Evolutionary conservation across 2,888 invertebrate genomes (phyloP).

Genomic region (Meta bourneti): DNA sequence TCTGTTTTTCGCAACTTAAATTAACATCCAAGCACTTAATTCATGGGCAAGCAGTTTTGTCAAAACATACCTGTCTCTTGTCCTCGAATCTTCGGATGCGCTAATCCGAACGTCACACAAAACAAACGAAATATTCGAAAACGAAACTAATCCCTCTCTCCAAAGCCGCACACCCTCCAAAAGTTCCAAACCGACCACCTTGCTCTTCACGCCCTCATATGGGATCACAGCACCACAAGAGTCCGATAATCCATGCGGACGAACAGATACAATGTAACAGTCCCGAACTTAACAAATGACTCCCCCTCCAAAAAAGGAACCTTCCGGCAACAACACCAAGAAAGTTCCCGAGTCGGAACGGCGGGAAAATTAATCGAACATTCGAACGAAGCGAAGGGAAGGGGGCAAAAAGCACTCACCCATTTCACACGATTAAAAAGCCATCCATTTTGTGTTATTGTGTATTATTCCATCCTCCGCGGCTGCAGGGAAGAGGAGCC

Average conservation of each 20-base stretch:
- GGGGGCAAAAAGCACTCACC: slow-evolving; percentile 17
- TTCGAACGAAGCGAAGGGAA: background rate
- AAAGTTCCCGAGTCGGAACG: background rate
- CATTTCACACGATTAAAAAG: slow-evolving; percentile 37
- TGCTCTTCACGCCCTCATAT: no score
- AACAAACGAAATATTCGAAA: background rate
- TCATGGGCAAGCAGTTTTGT: no score
- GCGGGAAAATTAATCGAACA: no score
- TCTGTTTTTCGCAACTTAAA: no score
- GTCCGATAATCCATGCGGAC: background rate
- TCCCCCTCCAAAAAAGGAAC: background rate
- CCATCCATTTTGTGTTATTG: slow-evolving; percentile 29
- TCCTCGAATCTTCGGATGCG: no score
- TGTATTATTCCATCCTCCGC: slow-evolving; percentile 35
- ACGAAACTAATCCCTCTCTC: background rate
- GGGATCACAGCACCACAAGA: background rate
- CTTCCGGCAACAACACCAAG: background rate
- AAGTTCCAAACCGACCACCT: background rate
- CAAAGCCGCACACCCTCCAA: background rate
- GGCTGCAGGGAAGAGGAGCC: slow-evolving; percentile 1
- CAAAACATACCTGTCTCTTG: no score
- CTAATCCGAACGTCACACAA: no score
- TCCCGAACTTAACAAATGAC: background rate
- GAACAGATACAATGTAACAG: background rate
- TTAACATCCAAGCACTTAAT: no score